Conservation (phyloP, 2,113 vertebrate species). For the Mastomys coucha region DNA sequence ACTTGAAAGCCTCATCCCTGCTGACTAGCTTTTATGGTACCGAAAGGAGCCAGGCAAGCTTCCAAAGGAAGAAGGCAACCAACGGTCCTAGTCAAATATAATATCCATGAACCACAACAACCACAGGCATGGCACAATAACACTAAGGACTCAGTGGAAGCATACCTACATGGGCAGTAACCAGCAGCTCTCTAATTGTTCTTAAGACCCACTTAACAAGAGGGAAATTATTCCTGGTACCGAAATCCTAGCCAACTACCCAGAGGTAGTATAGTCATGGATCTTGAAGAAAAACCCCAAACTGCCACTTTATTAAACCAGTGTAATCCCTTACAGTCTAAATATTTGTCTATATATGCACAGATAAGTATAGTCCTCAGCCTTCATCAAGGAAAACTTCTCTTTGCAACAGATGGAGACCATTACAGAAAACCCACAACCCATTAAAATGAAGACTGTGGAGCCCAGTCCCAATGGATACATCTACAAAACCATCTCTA, state of each 20-base stretch:
- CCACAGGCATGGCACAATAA: neutral
- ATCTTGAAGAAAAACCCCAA: neutral
- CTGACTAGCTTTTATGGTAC: neutral
- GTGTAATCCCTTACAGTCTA: neutral
- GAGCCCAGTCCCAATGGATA: neutral
- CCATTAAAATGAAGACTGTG: neutral
- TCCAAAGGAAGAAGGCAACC: neutral
- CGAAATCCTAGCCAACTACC: neutral
- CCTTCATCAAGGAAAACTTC: neutral
- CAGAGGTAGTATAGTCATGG: neutral
- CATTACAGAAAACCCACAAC: neutral
- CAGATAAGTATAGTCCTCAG: neutral
- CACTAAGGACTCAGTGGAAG: neutral
- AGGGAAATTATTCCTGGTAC: neutral
- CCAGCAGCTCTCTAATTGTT: neutral
- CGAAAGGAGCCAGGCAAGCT: neutral
- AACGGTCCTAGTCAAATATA: neutral
- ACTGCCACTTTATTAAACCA: neutral
- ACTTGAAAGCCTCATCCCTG: neutral
- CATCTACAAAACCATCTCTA: neutral
- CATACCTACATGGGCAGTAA: neutral
- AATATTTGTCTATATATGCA: neutral
- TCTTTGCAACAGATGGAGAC: neutral
- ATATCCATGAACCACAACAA: neutral
- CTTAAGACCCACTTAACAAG: neutral